Evolutionary conservation across 2,888 invertebrate genomes (phyloP).

Genomic region (Galeruca laticollis): DNA sequence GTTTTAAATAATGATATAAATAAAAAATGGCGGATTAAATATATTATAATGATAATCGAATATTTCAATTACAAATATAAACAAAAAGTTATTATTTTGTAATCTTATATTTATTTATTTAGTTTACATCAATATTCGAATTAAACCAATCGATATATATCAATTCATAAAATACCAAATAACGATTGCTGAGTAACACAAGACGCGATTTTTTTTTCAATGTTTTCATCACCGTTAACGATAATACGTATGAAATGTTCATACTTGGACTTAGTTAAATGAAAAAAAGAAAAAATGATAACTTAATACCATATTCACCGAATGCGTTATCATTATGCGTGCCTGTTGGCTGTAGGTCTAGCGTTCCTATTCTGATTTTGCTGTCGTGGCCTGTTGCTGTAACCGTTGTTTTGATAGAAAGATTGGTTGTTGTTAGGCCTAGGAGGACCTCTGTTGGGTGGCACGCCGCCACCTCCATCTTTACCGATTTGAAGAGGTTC

Average conservation of each 20-base stretch:
- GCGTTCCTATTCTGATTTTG: slow-evolving; percentile 52
- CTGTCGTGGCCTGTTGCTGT: slow-evolving; percentile 58
- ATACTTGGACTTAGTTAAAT: slow-evolving; percentile 43
- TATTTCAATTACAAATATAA: too few relatives aligned
- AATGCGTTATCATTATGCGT: slow-evolving; percentile 36
- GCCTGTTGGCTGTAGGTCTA: slow-evolving; percentile 48
- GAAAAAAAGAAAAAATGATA: slow-evolving; percentile 41
- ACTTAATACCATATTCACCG: slow-evolving; percentile 39
- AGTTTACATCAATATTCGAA: neutral
- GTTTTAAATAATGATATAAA: too few relatives aligned
- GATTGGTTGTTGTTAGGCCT: slow-evolving; percentile 56
- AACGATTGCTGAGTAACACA: neutral
- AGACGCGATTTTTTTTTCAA: neutral
- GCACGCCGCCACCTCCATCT: slow-evolving; percentile 46
- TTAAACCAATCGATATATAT: too few relatives aligned
- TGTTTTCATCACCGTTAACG: slow-evolving; percentile 11
- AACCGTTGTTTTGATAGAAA: slow-evolving; percentile 63
- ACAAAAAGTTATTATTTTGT: neutral
- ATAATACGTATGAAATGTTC: slow-evolving; percentile 25
- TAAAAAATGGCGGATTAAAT: too few relatives aligned
- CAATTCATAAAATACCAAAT: slow-evolving; percentile 7
- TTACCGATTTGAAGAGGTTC: slow-evolving; percentile 42
- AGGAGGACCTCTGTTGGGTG: slow-evolving; percentile 49
- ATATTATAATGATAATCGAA: too few relatives aligned
- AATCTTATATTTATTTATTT: neutral